Evolutionary conservation across 2,888 invertebrate species (phyloP), one percentile per base, ranked within the genome.

Genomic region (Drosophila austrosaltans): DNA sequence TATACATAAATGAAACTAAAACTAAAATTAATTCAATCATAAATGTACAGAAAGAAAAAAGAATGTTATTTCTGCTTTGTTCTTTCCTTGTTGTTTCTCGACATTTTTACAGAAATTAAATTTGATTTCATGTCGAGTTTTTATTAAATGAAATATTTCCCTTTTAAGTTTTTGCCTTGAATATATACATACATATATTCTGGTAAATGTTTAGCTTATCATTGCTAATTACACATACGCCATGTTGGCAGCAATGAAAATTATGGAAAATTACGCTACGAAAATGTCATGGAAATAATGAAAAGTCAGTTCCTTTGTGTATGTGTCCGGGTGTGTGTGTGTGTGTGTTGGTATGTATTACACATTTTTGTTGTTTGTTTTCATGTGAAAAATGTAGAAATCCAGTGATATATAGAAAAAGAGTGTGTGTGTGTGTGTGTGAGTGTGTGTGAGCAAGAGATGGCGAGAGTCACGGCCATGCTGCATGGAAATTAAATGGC

Each of bases 401-500:
- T 53, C 48, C 53, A 56, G 22, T 57, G 53, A 59, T 28, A 40
- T 10, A 3, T 6, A 36, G 36, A 4, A 2, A 22, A 20, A 8
- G 44, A 44, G 20, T 7, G 39, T 28, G 44, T 25, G 39, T 6
- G 39, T 22, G 16, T 16, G 20, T 7, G 39, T 28, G 40, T 25
- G n/a, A n/a, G 39, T 6, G 39, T 22, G 8, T 25, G 28, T 16
- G 16, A 16, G 16, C 16, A 16, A 16, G 48, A 22, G 32, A 36
- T 20, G n/a, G 30, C 22, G 67, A 53, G 58, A 82, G 83, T 83
- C 84, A 83, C 72, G 74, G 74, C 68, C 79, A 72, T 60, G 79
- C 77, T 77, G 82, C 89, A 84, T 86, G 84, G 85, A 86, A 86
- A 86, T 86, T 89, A 86, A 86, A 86, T 89, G 85, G 89, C 87